Base-by-base conservation (phyloP, 2,797 vertebrate genomes). In the Pteropus rufus region DNA sequence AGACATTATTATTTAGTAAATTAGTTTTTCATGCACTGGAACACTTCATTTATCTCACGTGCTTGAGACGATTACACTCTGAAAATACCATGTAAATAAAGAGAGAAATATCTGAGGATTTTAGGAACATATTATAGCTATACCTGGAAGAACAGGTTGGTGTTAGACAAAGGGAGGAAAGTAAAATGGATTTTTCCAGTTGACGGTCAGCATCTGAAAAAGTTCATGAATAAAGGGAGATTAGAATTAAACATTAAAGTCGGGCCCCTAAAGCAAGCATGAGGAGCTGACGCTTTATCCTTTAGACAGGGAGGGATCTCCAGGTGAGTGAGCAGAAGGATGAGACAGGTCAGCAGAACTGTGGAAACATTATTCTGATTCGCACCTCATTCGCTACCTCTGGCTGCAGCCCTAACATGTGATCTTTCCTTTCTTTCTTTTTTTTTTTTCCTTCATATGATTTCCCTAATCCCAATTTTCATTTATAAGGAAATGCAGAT, bases 1-100 rank as follows among this genome's bases (percentile, higher is more conserved):
- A 84, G 56, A 36, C 16, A 46, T 92, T 85, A 75, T 76, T 86
- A 67, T 67, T 82, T 83, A 82, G 81, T 62, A 54, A 93, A 65
- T 86, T 56, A 88, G 58, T 91, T 75, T 79, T 56, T 24, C 26
- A 49, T 36, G 18, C 44, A 52, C 36, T 76, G 41, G 60, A 82
- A 77, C 23, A 56, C 62, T 69, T 83, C 26, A 85, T 88, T 75
- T 77, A 34, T 75, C 77, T 93, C 54, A 44, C 0, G 2, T 34
- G 58, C 24, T 12, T 36, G 60, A 83, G 52, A 70, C 36, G 58
- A 24, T 83, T 75, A 65, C 12, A 31, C 44, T 73, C 88, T 82
- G 58, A 75, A 91, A 93, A 76, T 46, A 52, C 14, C 19, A 10
- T 21, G 8, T 29, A 56, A 85, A 56, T 46, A 46, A 39, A 84